phyloP scores from a whole-genome alignment of 2,113 vertebrate genomes.

The Pterocles gutturalis region DNA sequence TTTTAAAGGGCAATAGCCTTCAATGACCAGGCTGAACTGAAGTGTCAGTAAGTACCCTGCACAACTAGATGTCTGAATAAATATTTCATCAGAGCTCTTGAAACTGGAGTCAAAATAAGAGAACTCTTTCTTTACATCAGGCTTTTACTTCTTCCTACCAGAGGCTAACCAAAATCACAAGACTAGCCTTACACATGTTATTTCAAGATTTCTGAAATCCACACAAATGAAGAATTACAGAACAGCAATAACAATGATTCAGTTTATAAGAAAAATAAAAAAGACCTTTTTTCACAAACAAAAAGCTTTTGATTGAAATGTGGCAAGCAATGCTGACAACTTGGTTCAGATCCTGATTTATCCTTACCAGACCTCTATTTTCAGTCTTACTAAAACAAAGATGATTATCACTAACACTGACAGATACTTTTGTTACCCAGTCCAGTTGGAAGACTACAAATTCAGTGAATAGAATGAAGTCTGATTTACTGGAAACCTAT shows the following conservation, averaged over 20 bases:
- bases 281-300: not conserved
- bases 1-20: not conserved
- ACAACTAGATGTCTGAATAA: not conserved
- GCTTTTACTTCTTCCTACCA: not conserved
- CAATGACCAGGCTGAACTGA: not conserved
- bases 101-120: not conserved
- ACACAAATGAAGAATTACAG: not conserved
- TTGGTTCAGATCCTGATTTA: not conserved
- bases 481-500: not conserved
- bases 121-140: not conserved
- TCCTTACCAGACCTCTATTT: not conserved
- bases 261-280: not conserved
- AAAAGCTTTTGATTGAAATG: not conserved
- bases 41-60: not conserved
- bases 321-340: not conserved
- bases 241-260: not conserved
- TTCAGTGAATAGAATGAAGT: not conserved
- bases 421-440: not conserved
- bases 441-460: not conserved
- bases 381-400: not conserved
- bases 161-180: not conserved
- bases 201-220: not conserved
- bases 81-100: not conserved
- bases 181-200: not conserved
- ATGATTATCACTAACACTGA: not conserved